A percentile compares a stretch with the other conserved stretches of the same genome.
phyloP scores from a whole-genome alignment of 2,113 vertebrate genomes.

The Lagenorhynchus albirostris region DNA sequence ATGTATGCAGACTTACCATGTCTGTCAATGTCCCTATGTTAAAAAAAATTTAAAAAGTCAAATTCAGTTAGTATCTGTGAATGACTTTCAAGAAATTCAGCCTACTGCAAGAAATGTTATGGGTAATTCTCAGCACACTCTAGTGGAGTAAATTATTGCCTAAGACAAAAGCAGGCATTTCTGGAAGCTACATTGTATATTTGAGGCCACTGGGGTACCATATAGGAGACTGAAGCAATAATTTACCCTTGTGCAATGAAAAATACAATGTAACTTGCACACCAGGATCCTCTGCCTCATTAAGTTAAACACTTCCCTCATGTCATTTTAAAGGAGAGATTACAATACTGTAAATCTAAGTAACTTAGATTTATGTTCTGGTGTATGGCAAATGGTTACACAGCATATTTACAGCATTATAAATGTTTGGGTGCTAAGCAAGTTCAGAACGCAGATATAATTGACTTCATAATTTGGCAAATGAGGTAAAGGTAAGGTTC shows the following conservation, averaged over 20 bases:
- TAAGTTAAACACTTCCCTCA: constrained; percentile 59
- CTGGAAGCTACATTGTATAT: constrained; percentile 44
- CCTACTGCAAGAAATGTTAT: constrained; percentile 22
- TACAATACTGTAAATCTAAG: constrained; percentile 46
- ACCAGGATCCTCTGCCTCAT: constrained; percentile 62
- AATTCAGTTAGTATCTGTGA: constrained; percentile 9
- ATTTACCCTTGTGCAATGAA: constrained; percentile 52
- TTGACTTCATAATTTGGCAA: background rate
- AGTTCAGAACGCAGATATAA: constrained; percentile 28
- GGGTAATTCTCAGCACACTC: constrained; percentile 26
- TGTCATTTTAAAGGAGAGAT: constrained; percentile 45
- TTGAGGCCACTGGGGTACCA: constrained; percentile 58
- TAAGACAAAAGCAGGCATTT: constrained; percentile 49
- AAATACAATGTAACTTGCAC: constrained; percentile 53
- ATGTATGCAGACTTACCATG: background rate
- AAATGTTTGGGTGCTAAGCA: background rate
- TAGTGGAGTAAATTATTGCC: constrained; percentile 47
- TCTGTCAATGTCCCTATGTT: background rate
- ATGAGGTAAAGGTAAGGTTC: background rate
- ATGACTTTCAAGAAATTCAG: constrained; percentile 65
- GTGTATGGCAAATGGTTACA: constrained; percentile 4
- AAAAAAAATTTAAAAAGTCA: background rate
- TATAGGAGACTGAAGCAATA: constrained; percentile 56
- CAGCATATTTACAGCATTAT: background rate
- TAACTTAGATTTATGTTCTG: constrained; percentile 49